phyloP scores from a whole-genome alignment of 2,888 invertebrate species.

The Xestobium rufovillosum region DNA sequence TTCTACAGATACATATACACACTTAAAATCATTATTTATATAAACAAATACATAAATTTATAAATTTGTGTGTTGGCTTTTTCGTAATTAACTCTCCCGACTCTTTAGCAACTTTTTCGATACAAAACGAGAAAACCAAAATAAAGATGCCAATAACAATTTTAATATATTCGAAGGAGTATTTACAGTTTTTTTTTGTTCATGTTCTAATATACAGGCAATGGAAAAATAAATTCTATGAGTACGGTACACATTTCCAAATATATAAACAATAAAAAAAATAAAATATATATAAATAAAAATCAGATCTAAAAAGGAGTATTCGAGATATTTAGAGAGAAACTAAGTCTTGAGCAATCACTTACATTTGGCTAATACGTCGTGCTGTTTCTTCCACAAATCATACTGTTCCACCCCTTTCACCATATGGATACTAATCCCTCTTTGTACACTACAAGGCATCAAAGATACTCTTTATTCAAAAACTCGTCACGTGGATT shows the following conservation, averaged over 20 bases:
- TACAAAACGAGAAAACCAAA: no score
- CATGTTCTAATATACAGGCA: slow-evolving; percentile 24
- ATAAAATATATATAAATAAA: no score
- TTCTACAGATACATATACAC: no score
- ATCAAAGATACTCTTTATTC: slow-evolving; percentile 71
- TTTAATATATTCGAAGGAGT: slow-evolving; percentile 7
- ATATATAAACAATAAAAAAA: slow-evolving; percentile 18
- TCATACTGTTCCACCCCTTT: slow-evolving; percentile 83
- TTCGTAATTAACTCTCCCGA: no score
- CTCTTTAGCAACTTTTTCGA: no score
- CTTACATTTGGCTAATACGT: slow-evolving; percentile 76
- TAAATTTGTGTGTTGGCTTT: no score
- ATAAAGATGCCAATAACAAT: no score
- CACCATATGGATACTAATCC: slow-evolving; percentile 83
- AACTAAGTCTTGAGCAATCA: no score
- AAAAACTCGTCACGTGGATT: slow-evolving; percentile 67
- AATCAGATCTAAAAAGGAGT: no score
- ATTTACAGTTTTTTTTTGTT: slow-evolving; percentile 38
- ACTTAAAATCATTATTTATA: no score
- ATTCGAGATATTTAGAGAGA: no score
- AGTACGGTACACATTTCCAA: slow-evolving; percentile 25
- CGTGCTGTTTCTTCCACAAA: slow-evolving; percentile 80
- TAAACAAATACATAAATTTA: no score
- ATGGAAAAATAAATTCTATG: slow-evolving; percentile 26
- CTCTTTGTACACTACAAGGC: slow-evolving; percentile 73